Base-by-base conservation (phyloP, 1,140 invertebrate species). In the Drosophila kanapiae region DNA sequence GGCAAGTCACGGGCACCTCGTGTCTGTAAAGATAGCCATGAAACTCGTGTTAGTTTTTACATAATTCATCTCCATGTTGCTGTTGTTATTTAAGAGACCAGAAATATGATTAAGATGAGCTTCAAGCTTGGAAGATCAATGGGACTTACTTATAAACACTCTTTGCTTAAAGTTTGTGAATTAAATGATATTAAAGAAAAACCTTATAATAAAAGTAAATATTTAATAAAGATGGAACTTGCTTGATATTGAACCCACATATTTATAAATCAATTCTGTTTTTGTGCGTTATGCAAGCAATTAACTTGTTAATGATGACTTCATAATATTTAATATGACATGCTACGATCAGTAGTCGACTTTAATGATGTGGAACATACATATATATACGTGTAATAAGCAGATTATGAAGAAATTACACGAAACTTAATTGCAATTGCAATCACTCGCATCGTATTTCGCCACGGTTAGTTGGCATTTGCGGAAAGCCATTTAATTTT, bases 1-100 rank as follows among this genome's bases (percentile, higher is more conserved):
- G 96, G 93, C 96, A 96, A 93, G 97, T 97, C 93, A 99, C 98
- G 91, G 98, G 98, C 94, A 98, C 97, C 96, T 99, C 98, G 95
- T 99, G 98, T 96, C 98, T 99, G 96, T 91, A 97, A 97, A 93
- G 43, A 43, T 38, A 78, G 58, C 42, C 6, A 77, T 69, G 48
- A 48, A 64, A 62, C 47, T 45, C 27, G 57, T 51, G 63, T 78
- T 78, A 78, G 70, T 76, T 65, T 57, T 27, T 23, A 23, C 33
- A 67, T 53, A 45, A 71, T 29, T 68, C 33, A 69, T 68, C 48
- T 56, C 48, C 16, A 13, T 40, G 38, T 54, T 29, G 60, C 16
- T 54, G 48, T 67, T 31, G 37, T 54, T 68, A 43, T 16, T 37
- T 45, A 68, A 68, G 62, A 68, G 62, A 54, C 35, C 43, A 38